Evolutionary conservation across 2,797 vertebrate species (phyloP), one percentile per base, ranked within the genome.

Genomic region (Borostomias antarcticus): DNA sequence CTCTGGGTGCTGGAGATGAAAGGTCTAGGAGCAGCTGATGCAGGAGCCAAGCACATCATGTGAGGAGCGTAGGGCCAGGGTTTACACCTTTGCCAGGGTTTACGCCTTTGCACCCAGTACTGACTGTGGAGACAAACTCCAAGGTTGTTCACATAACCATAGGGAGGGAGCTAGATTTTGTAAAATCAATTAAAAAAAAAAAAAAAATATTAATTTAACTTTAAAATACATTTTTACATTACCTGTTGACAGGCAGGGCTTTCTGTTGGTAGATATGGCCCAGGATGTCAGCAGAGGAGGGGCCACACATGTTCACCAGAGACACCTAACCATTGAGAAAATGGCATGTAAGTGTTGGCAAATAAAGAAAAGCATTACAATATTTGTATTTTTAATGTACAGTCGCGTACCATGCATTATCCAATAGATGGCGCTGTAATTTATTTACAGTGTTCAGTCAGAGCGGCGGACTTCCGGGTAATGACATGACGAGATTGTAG

Each of bases 271-370:
- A 57, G 30, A 57, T 11, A 17, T 35, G 21, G 4, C 17, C 33
- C 56, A 13, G 56, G 11, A 25, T 58, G 21, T 33, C 19, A 21
- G 30, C 21, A 21, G 32, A 23, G 7, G 54, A 33, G 19, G 19
- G 33, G 4, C 56, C 56, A 37, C 19, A 32, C 32, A 58, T 58
- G 30, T 58, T 58, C 32, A 58, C 32, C 30, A 58, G 10, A 37
- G 56, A 58, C 56, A 58, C 10, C 56, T 37, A 21, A 17, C n/a
- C 13, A 5, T 17, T 1, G 45, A 47, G 45, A 47, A n/a, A 47
- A 47, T 5, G 17, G 5, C 45, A n/a, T 15, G 45, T 15, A 15
- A 4, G 6, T 48, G 3, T n/a, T 8, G 5, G 2, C 47, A 48
- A 21, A 21, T n/a, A 21, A n/a, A 19, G n/a, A 19, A 7, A 19